phyloP scores from a whole-genome alignment of 2,797 vertebrate species.

The Muraenolepis orangiensis region DNA sequence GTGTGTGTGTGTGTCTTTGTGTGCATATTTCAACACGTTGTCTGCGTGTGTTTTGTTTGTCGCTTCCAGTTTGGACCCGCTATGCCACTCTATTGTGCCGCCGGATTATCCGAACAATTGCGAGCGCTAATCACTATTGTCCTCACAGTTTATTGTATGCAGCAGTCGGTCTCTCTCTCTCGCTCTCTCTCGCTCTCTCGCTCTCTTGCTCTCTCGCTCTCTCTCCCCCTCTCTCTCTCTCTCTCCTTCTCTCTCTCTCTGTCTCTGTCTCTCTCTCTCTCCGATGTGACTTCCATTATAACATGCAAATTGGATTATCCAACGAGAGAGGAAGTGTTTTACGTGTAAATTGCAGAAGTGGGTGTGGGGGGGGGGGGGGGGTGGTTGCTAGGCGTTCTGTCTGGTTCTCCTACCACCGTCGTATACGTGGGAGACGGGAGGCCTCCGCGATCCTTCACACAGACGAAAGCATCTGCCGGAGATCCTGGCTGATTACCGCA shows the following conservation, averaged over 20 bases:
- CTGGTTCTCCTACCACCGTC: not conserved
- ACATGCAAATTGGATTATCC: constrained; percentile 51
- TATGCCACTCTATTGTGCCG: constrained; percentile 37
- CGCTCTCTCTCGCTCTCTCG: too few relatives aligned
- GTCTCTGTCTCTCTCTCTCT: too few relatives aligned
- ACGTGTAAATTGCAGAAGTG: constrained; percentile 11
- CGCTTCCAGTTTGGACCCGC: constrained; percentile 26
- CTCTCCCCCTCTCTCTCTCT: too few relatives aligned
- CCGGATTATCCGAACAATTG: constrained; percentile 64
- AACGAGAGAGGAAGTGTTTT: constrained; percentile 5
- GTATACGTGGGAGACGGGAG: not conserved
- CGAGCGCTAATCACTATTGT: constrained; percentile 59
- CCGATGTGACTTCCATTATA: constrained; percentile 11
- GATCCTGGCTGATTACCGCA: constrained; percentile 61
- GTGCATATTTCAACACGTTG: not conserved
- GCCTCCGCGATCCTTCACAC: not conserved
- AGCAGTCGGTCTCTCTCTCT: not conserved
- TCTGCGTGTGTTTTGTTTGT: not conserved
- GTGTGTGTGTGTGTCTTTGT: constrained; percentile 7
- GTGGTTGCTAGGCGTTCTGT: not conserved
- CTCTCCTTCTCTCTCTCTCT: too few relatives aligned
- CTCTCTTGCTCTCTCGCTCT: too few relatives aligned
- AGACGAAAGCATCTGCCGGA: constrained; percentile 56
- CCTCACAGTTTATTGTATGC: constrained; percentile 33
- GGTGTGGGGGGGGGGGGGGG: too few relatives aligned